Evolutionary conservation across 1,140 invertebrate species (phyloP).

Genomic region (Amphibalanus amphitrite): DNA sequence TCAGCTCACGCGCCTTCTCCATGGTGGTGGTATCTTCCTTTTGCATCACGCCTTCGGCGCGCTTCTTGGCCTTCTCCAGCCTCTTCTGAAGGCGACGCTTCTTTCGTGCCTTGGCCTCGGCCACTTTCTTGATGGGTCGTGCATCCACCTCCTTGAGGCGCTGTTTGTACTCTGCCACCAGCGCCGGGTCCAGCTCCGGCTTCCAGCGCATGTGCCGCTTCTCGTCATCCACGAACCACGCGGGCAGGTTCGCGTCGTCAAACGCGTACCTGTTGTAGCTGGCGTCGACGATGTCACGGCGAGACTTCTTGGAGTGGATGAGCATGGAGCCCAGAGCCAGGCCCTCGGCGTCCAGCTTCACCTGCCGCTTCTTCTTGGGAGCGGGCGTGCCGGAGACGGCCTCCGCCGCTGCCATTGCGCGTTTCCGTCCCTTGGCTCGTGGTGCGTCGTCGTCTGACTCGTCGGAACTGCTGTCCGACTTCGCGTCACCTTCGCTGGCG

Average conservation of each 20-base stretch:
- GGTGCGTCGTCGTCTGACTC: constrained; percentile 14
- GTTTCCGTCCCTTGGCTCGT: constrained; percentile 15
- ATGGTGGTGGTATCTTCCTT: constrained; percentile 55
- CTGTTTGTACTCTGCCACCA: constrained; percentile 35
- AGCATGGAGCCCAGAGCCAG: constrained; percentile 71
- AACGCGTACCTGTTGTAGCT: constrained; percentile 81
- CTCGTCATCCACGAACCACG: constrained; percentile 94
- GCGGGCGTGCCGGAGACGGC: constrained; percentile 5
- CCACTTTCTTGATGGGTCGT: constrained; percentile 91
- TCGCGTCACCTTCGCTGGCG: constrained; percentile 24
- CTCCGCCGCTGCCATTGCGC: constrained; percentile 7
- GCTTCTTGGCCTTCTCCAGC: constrained; percentile 88
- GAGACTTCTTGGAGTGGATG: constrained; percentile 64
- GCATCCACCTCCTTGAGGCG: constrained; percentile 71
- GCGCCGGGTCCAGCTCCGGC: constrained; percentile 30
- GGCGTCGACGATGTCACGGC: constrained; percentile 64
- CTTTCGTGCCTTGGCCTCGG: constrained; percentile 95
- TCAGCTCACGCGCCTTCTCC: constrained; percentile 19
- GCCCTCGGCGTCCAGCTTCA: constrained; percentile 61
- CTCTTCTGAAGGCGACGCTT: constrained; percentile 70
- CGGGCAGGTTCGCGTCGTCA: constrained; percentile 69
- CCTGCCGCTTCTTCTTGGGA: constrained; percentile 28
- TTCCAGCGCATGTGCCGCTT: constrained; percentile 54
- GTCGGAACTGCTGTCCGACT: constrained; percentile 19
- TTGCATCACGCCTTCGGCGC: constrained; percentile 77